Conservation (phyloP, 1,140 invertebrate genomes). For the Bombyx mandarina region DNA sequence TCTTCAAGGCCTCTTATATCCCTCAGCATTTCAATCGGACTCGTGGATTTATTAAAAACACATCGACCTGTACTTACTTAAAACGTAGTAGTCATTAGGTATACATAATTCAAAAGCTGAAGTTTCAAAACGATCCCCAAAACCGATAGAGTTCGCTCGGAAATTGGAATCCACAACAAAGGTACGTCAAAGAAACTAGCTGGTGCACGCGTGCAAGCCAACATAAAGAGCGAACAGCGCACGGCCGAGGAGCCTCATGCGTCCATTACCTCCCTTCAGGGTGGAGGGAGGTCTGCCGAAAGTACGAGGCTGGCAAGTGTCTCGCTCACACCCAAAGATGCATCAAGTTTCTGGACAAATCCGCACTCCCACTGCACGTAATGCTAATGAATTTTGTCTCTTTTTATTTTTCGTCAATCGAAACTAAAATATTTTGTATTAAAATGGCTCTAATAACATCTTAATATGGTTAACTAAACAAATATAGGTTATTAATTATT, state of each 20-base stretch:
- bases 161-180: conserved; percentile 69
- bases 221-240: conserved; percentile 57
- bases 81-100: too few species aligned
- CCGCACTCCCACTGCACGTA: conserved; percentile 46
- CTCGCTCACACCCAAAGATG: conserved; percentile 62
- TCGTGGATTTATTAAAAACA: too few species aligned
- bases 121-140: too few species aligned
- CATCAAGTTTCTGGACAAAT: conserved; percentile 61
- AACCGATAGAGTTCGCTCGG: not conserved
- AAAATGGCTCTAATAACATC: too few species aligned
- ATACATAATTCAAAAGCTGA: too few species aligned
- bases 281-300: conserved; percentile 35
- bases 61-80: too few species aligned
- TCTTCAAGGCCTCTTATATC: too few species aligned
- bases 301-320: conserved; percentile 37
- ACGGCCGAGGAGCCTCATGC: conserved; percentile 58
- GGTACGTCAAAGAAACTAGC: conserved; percentile 66
- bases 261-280: conserved; percentile 52
- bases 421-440: too few species aligned
- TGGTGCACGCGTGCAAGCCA: conserved; percentile 60
- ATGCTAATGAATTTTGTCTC: conserved; percentile 52
- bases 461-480: too few species aligned
- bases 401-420: conserved; percentile 7
- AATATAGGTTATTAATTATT: too few species aligned
- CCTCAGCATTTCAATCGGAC: too few species aligned